Percentiles rank a stretch among this genome's conserved stretches.
Evolutionary conservation across 1,140 invertebrate genomes (phyloP).

Genomic region (Bombus waltoni): DNA sequence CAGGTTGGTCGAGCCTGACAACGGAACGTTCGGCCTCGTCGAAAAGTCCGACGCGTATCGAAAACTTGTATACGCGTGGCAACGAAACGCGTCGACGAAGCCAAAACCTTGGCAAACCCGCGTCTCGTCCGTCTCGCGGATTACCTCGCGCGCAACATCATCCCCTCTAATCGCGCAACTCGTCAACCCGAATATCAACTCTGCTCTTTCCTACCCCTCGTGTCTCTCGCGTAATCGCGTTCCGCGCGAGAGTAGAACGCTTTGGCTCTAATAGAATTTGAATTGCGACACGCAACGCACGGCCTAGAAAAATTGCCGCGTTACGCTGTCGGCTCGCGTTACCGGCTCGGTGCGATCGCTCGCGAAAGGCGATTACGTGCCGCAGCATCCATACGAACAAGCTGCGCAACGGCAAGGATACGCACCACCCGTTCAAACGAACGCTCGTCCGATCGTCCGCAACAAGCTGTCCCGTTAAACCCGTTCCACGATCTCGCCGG

Average conservation of each 20-base stretch:
- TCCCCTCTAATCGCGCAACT: background rate
- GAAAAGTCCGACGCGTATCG: no score
- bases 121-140: no score
- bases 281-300: background rate
- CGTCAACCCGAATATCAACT: background rate
- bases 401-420: background rate
- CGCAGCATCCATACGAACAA: background rate
- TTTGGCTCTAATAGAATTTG: background rate
- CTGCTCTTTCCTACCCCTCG: background rate
- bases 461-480: background rate
- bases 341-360: background rate
- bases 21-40: no score
- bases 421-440: background rate
- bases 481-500: background rate
- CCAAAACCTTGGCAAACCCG: no score
- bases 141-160: no score
- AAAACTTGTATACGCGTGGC: no score
- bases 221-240: background rate
- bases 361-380: conserved; percentile 11
- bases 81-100: no score
- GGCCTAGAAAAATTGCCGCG: background rate
- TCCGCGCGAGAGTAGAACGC: background rate
- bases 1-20: no score
- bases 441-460: background rate
- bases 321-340: background rate